These are phyloP conservation scores for Pyrrhia umbra DNA, from an alignment of 2,888 invertebrate species.

Conservation along the genomic window DNA sequence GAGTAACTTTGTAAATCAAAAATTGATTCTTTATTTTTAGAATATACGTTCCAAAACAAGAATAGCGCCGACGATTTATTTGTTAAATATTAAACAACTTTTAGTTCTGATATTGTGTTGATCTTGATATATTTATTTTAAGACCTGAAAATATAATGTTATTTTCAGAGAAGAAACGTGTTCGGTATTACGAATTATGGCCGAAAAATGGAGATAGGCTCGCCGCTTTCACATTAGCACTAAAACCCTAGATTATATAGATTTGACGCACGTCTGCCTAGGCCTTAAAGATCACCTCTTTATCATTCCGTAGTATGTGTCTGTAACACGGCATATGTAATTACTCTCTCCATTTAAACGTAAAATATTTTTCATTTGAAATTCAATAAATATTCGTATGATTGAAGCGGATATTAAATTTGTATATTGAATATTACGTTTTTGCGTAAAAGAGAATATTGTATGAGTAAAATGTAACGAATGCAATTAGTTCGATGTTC, in stretches of 20 bases:
- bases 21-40: too few relatives aligned
- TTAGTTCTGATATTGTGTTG: too few relatives aligned
- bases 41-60: too few relatives aligned
- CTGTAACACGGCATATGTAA: background rate
- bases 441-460: slow-evolving; percentile 46
- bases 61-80: too few relatives aligned
- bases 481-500: slow-evolving; percentile 36
- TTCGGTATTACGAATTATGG: background rate
- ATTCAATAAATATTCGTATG: slow-evolving; percentile 37
- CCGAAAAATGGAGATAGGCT: background rate
- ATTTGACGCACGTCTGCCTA: background rate
- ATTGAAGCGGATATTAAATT: slow-evolving; percentile 33
- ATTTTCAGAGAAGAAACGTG: background rate
- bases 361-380: slow-evolving; percentile 21
- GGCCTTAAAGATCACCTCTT: background rate
- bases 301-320: background rate
- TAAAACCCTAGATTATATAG: background rate
- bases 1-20: too few relatives aligned
- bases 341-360: background rate
- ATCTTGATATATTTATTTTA: too few relatives aligned
- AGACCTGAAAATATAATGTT: background rate
- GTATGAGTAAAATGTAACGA: slow-evolving; percentile 24
- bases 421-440: slow-evolving; percentile 9
- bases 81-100: too few relatives aligned
- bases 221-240: background rate